Evolutionary conservation across 2,113 vertebrate genomes (phyloP), one percentile per base, ranked within the genome.

Genomic region (Amblyornis subalaris): DNA sequence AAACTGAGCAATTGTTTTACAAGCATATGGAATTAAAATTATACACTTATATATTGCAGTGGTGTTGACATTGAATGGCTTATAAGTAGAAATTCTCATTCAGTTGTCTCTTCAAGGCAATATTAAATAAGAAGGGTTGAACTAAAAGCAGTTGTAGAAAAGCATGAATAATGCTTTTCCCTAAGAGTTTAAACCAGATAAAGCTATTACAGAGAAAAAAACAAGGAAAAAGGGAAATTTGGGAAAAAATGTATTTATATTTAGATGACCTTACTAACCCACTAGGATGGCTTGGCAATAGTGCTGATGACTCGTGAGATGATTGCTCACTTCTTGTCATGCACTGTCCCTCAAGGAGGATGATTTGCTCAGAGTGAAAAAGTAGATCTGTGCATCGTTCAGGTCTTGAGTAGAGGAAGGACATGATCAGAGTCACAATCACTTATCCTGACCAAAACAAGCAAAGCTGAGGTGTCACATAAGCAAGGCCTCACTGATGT

Each of bases 211-310:
- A 54, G n/a, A 82, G 10, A 35, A 38, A 28, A 69, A 36, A 22
- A 10, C 9, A 5, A 4, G 2, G 5, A 8, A 26, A 71, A 31
- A 0, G 5, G 3, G 36, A 66, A n/a, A 1, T 21, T 66, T 47
- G 7, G 21, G 12, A 31, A 65, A 53, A 35, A 45, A 18, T 5
- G 0, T 35, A 7, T n/a, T 48, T 83, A 11, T 47, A 24, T 58
- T 58, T 53, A 54, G 10, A 54, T 16, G 11, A 61, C 33, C 54
- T 66, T 73, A 22, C 9, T 12, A 50, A 29, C 21, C 5, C 8
- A 62, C 9, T 25, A 23, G 28, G 21, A 19, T 55, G 5, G 17
- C 31, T 44, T 50, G 15, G 15, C 28, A 84, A 61, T 4, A 23
- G 16, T 54, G 6, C 10, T 53, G 16, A 66, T 54, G 40, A 29